Percentiles rank a stretch among this genome's conserved stretches.
These are phyloP conservation scores for Himalopsyche japonica DNA, from an alignment of 2,888 invertebrate genomes.

Conservation along the genomic window DNA sequence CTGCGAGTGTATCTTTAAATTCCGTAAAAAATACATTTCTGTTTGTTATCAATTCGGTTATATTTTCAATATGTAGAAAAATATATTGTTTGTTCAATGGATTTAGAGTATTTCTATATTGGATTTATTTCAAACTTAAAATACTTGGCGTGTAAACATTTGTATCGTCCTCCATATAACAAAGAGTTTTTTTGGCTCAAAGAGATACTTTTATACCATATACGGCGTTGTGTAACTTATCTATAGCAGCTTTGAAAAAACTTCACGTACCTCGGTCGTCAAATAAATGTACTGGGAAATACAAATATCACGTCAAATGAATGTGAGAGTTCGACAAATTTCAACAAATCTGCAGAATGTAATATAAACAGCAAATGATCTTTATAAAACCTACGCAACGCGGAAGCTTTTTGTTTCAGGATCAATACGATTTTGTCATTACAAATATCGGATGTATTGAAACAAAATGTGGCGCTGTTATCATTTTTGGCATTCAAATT, in stretches of 20 bases:
- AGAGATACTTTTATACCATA: not conserved
- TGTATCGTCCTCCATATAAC: not conserved
- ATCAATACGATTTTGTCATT: no score
- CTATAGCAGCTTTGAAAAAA: not conserved
- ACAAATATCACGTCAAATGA: not conserved
- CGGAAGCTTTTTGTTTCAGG: no score
- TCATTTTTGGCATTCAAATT: no score
- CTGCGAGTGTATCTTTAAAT: no score
- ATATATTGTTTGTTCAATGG: not conserved
- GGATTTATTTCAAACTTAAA: not conserved
- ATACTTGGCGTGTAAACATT: not conserved
- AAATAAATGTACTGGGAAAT: not conserved
- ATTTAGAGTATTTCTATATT: not conserved
- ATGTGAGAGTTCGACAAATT: not conserved
- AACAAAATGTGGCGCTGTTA: no score
- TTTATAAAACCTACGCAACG: no score
- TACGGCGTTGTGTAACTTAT: not conserved
- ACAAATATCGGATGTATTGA: no score
- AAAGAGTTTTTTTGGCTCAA: not conserved
- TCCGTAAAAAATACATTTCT: not conserved
- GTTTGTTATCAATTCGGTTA: not conserved
- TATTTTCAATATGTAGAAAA: not conserved
- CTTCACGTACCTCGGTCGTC: not conserved
- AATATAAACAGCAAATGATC: no score
- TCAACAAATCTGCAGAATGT: not conserved